Base-by-base conservation (phyloP, 2,888 invertebrate genomes). In the Phyllotreta striolata region DNA sequence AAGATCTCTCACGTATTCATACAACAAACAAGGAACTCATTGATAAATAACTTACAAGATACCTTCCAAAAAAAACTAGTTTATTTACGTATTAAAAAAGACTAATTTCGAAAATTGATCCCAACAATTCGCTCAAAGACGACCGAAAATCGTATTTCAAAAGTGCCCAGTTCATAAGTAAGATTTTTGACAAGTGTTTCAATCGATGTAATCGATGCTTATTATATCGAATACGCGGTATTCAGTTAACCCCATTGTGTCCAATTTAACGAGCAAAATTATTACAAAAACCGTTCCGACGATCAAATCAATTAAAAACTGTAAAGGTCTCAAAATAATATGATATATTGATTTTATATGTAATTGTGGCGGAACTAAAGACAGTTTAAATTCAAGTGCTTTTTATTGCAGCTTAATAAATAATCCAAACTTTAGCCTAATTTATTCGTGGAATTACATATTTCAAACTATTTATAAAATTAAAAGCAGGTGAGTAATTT, bases 181-280 rank as follows among this genome's bases (percentile, higher is more conserved):
- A 62, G 6, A 56, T 37, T 63, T 69, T 63, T 65, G 66, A 69
- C 63, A 65, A 58, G 52, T 24, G 24, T 24, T 24, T 24, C 24
- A 24, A 24, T 24, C 24, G 24, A 24, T 24, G 4, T 24, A 66
- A 66, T 69, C 59, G 65, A 69, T 62, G 55, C 63, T 59, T 47
- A 52, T 62, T 66, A 66, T 69, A 68, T 66, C 46, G 68, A 59
- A 56, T 44, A 56, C 35, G 24, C 60, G 60, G 64, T 51, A 56
- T 57, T 60, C 44, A 64, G 58, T 39, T 54, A 51, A 56, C 12
- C 55, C 57, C 52, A 64, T 66, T 64, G 62, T 47, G 54, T 51
- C 52, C 49, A 62, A 24, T 56, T 62, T 68, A 68, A 68, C 68
- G 68, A 68, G 68, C 62, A 62, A 62, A 64, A 62, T 66, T 68